Percentiles rank a stretch among this genome's conserved stretches.
Conservation (phyloP, 1,140 invertebrate species). For the Sogatella furcifera region DNA sequence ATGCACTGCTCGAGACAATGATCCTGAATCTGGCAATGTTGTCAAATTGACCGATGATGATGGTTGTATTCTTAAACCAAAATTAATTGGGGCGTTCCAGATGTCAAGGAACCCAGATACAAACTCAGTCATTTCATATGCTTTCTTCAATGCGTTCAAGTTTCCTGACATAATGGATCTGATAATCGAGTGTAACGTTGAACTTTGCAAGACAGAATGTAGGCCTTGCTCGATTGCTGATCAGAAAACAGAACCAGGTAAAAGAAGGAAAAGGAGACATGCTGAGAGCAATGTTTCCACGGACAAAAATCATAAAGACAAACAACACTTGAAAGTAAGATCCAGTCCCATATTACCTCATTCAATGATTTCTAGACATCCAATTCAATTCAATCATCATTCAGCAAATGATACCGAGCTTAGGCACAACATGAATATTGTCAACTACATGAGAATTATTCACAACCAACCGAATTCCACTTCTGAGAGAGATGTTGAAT, state of each 20-base stretch:
- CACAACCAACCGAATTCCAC: too few relatives aligned
- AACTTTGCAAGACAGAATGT: slow-evolving; percentile 71
- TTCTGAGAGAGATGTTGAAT: too few relatives aligned
- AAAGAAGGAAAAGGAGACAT: slow-evolving; percentile 32
- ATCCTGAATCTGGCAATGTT: slow-evolving; percentile 32
- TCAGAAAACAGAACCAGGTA: slow-evolving; percentile 46
- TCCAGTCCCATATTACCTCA: slow-evolving; percentile 22
- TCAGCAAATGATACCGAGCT: slow-evolving; percentile 29
- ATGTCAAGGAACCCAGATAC: slow-evolving; percentile 63
- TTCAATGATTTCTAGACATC: too few relatives aligned
- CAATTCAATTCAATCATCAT: too few relatives aligned
- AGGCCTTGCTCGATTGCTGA: slow-evolving; percentile 56
- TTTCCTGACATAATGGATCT: slow-evolving; percentile 82
- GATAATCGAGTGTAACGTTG: slow-evolving; percentile 72
- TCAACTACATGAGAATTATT: too few relatives aligned
- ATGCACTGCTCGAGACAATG: slow-evolving; percentile 56
- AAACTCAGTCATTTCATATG: slow-evolving; percentile 63
- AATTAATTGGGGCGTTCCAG: slow-evolving; percentile 71
- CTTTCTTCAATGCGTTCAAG: slow-evolving; percentile 74
- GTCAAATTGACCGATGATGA: slow-evolving; percentile 61
- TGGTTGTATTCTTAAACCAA: slow-evolving; percentile 71
- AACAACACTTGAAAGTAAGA: not conserved
- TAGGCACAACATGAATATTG: too few relatives aligned
- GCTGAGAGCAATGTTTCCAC: too few relatives aligned
- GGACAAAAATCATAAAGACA: too few relatives aligned